Conservation (phyloP, 2,113 vertebrate genomes). For the Thermophis baileyi region DNA sequence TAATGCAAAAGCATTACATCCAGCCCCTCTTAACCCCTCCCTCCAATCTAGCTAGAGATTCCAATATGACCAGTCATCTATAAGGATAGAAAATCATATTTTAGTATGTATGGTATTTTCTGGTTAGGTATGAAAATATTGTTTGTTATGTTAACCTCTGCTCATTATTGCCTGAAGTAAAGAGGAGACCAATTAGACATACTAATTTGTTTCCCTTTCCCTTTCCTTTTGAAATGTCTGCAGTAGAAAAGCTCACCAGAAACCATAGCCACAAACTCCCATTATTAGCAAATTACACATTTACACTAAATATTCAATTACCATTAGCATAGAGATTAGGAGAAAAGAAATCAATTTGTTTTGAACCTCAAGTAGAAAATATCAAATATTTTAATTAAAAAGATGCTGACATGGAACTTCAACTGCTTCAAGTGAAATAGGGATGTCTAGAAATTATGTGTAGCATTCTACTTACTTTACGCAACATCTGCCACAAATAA, state of each 20-base stretch:
- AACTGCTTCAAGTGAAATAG: conserved; percentile 7
- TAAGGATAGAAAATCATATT: not conserved
- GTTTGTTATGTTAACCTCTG: conserved; percentile 5
- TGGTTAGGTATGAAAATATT: conserved; percentile 6
- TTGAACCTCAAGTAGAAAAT: conserved; percentile 26
- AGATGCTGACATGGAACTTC: conserved; percentile 14
- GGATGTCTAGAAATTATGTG: not conserved
- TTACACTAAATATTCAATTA: conserved; percentile 26
- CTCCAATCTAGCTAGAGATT: not conserved
- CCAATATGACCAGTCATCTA: not conserved
- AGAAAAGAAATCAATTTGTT: conserved; percentile 28
- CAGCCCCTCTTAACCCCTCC: not conserved
- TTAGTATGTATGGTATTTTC: not conserved
- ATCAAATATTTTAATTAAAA: conserved; percentile 34
- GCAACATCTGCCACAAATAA: not conserved
- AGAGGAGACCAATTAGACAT: conserved; percentile 11
- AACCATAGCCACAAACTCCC: conserved; percentile 3
- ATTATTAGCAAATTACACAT: conserved; percentile 32
- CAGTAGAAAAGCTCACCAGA: conserved; percentile 9
- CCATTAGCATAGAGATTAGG: conserved; percentile 24
- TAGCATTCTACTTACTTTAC: not conserved
- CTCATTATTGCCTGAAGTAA: conserved; percentile 5
- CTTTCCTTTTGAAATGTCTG: conserved; percentile 13
- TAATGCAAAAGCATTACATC: not conserved
- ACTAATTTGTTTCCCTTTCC: conserved; percentile 22